Percentiles rank a stretch among this genome's conserved stretches.
Evolutionary conservation across 2,797 vertebrate genomes (phyloP).

Genomic region (Sebastes baramenuke): DNA sequence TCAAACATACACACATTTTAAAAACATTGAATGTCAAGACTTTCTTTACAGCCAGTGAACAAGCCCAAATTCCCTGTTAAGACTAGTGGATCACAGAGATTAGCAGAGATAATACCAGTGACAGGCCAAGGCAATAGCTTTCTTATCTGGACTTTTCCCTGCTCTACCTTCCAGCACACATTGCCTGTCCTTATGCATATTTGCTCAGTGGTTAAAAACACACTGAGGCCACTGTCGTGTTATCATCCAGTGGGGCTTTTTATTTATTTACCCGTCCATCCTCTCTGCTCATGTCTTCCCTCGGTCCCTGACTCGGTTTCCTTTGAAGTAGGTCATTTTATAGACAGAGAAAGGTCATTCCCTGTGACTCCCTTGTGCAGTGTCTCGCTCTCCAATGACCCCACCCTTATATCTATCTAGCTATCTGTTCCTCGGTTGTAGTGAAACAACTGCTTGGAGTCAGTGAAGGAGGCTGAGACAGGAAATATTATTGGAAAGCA

Average conservation of each 20-base stretch:
- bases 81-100: slow-evolving; percentile 60
- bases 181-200: slow-evolving; percentile 56
- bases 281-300: slow-evolving; percentile 49
- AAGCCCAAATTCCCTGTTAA: slow-evolving; percentile 49
- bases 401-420: background rate
- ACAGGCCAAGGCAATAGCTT: slow-evolving; percentile 37
- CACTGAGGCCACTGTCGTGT: slow-evolving; percentile 46
- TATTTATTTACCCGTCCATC: slow-evolving; percentile 64
- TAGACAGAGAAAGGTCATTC: slow-evolving; percentile 61
- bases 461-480: slow-evolving; percentile 1
- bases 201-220: slow-evolving; percentile 69
- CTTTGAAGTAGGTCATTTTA: slow-evolving; percentile 72
- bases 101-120: slow-evolving; percentile 53
- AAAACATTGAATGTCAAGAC: slow-evolving; percentile 14
- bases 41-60: slow-evolving; percentile 36
- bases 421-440: slow-evolving; percentile 16
- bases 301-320: slow-evolving; percentile 27
- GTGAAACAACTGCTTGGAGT: slow-evolving; percentile 14
- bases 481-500: slow-evolving; percentile 50
- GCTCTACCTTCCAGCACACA: slow-evolving; percentile 21
- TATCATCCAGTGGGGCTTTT: slow-evolving; percentile 50
- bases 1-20: background rate
- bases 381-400: background rate
- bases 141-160: slow-evolving; percentile 35
- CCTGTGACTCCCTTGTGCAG: background rate